phyloP scores from a whole-genome alignment of 2,113 vertebrate genomes.

The Formicarius rufipectus region DNA sequence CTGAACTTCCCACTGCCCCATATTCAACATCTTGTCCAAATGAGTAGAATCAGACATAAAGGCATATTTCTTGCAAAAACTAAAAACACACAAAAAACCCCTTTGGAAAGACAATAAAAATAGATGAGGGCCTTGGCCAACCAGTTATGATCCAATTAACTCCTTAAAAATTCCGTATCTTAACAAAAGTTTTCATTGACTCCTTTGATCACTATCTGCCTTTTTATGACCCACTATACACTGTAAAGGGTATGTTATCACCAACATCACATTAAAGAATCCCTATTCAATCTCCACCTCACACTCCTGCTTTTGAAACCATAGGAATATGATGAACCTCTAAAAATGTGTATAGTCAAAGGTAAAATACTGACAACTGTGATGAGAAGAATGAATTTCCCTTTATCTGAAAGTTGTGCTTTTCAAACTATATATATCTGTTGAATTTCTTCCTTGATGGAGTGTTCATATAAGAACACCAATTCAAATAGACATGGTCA shows the following conservation, averaged over 20 bases:
- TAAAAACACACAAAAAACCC: not conserved
- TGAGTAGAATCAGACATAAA: not conserved
- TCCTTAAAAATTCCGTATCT: not conserved
- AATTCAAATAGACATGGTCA: not conserved
- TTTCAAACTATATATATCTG: not conserved
- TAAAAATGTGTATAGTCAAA: not conserved
- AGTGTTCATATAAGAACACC: not conserved
- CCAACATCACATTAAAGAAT: not conserved
- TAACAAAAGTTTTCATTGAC: not conserved
- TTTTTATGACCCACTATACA: not conserved
- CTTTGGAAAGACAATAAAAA: not conserved
- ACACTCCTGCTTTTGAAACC: not conserved
- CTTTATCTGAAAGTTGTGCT: not conserved
- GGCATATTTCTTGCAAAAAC: not conserved
- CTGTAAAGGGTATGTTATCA: not conserved
- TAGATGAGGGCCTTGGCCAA: not conserved
- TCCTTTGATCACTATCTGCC: not conserved
- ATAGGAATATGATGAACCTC: not conserved
- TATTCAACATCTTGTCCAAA: not conserved
- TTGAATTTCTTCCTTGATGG: not conserved
- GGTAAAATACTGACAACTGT: conserved; percentile 27
- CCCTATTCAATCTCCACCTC: not conserved
- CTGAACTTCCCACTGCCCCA: not conserved
- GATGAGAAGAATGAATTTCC: not conserved
- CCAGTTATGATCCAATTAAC: not conserved